Evolutionary conservation across 2,113 vertebrate genomes (phyloP).

Genomic region (Willisornis vidua): DNA sequence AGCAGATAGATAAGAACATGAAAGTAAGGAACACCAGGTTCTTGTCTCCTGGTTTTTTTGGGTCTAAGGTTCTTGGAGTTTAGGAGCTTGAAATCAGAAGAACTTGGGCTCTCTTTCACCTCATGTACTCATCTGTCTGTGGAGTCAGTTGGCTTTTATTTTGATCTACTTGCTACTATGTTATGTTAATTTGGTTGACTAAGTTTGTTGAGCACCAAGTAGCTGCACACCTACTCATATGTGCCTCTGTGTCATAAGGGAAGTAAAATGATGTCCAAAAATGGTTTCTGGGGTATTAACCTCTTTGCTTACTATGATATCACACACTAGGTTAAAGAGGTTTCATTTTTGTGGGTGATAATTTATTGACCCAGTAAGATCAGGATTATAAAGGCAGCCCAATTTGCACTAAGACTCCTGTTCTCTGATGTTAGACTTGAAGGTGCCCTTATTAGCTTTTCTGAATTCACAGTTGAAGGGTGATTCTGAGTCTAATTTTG

Average conservation of each 20-base stretch:
- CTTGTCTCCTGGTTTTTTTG: neutral
- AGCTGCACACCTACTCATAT: neutral
- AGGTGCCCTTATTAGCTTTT: neutral
- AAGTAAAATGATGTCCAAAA: neutral
- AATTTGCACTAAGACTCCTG: neutral
- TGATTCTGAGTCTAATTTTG: neutral
- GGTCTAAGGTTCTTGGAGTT: neutral
- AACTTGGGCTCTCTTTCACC: neutral
- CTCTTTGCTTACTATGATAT: neutral
- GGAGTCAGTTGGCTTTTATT: neutral
- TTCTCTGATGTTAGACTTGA: neutral
- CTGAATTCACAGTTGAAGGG: neutral
- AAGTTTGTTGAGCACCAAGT: neutral
- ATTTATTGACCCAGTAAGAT: neutral
- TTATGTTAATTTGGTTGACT: neutral
- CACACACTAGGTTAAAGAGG: neutral
- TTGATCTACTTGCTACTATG: neutral
- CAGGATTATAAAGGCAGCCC: neutral
- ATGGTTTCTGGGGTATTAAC: neutral
- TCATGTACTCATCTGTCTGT: neutral
- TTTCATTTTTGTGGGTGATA: neutral
- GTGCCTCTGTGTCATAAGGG: neutral
- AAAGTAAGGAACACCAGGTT: neutral
- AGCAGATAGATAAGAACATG: neutral
- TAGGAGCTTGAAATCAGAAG: neutral